phyloP scores from a whole-genome alignment of 2,797 vertebrate species.

The Austrolebias charrua region DNA sequence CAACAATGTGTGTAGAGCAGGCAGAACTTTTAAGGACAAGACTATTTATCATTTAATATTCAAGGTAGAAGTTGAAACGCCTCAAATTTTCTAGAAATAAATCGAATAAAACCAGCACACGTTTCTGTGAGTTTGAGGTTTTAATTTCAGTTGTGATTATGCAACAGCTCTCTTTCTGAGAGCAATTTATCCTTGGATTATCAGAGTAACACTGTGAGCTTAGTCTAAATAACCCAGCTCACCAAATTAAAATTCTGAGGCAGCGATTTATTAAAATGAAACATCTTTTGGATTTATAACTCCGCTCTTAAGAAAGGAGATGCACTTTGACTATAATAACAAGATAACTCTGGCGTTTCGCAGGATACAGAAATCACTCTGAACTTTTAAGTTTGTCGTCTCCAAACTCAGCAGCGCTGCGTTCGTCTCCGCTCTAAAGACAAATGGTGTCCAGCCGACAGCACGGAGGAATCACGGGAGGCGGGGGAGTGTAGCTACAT shows the following conservation, averaged over 20 bases:
- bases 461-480: constrained; percentile 49
- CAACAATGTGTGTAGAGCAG: not conserved
- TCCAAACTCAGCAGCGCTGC: constrained; percentile 73
- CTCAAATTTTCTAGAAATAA: not conserved
- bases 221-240: constrained; percentile 61
- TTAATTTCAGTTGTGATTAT: constrained; percentile 92
- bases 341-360: constrained; percentile 85
- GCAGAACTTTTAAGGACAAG: not conserved
- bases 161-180: constrained; percentile 78
- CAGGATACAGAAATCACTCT: constrained; percentile 69
- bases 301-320: constrained; percentile 51
- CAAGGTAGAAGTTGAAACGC: not conserved
- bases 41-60: too few species aligned
- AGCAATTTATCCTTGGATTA: constrained; percentile 76
- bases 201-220: constrained; percentile 58
- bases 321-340: constrained; percentile 75
- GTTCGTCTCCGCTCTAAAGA: constrained; percentile 87
- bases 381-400: constrained; percentile 23
- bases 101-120: constrained; percentile 25
- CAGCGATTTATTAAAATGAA: constrained; percentile 65
- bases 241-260: constrained; percentile 64
- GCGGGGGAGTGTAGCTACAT: constrained; percentile 80
- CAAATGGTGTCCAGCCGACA: constrained; percentile 59
- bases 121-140: constrained; percentile 84
- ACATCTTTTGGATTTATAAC: constrained; percentile 48